Evolutionary conservation across 1,140 invertebrate genomes (phyloP), one percentile per base, ranked within the genome.

Genomic region (Bicyclus anynana): DNA sequence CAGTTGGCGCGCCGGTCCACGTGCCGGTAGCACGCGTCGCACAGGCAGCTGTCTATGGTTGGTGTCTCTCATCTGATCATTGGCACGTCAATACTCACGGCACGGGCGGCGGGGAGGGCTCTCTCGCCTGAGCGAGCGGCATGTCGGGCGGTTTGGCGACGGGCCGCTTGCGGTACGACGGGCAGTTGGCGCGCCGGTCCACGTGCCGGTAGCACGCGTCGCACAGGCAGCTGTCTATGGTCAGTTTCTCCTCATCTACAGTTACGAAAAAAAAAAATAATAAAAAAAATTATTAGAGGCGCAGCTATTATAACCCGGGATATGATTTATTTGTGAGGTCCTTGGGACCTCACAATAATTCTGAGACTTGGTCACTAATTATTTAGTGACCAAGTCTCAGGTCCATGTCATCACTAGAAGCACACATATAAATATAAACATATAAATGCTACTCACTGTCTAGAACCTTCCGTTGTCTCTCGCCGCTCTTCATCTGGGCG

Each of bases 181-280:
- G 91, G 58, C 90, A 91, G 79, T 93, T 92, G 62, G 94, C 94
- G 69, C 94, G 94, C 53, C 94, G 90, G 81, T 95, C 94, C 17
- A 96, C 93, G 74, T 95, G 94, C 0, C 95, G 91, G 77, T 94
- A 95, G 74, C 95, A 96, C 20, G 94, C 94, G 78, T 96, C 95
- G 77, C 95, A 96, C 16, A 96, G 88, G 68, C 95, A 96, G 33
- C 94, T 95, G 77, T 95, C 94, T 47, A 93, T 92, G 0, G 93
- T 94, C 7, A 95, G 82, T 69, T 95, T 94, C 74, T 93, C 92
- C 71, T 95, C 94, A 67, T 92, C 92, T 94, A 70, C 6, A 66
- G 80, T 4, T 23, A 23, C 2, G 7, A 23, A 23, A 4, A 23
- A 23, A 23, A 23, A 7, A n/a, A 80, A 23, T 23, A 23, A 23